phyloP scores from a whole-genome alignment of 1,140 invertebrate genomes.

The Andrena cerasifolii region DNA sequence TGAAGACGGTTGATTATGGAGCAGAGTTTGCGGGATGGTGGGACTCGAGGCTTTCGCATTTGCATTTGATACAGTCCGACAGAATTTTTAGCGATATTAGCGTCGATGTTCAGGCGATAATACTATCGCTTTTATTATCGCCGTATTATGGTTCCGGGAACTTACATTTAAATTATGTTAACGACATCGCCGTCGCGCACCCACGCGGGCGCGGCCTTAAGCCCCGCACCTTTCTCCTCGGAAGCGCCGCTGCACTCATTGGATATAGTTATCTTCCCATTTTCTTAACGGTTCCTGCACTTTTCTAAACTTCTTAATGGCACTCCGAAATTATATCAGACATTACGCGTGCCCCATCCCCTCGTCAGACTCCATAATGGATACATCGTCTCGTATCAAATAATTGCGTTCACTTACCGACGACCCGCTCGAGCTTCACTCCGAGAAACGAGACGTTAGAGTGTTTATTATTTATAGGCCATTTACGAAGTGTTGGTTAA shows the following conservation, averaged over 20 bases:
- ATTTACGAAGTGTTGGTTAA: no score
- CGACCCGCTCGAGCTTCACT: neutral
- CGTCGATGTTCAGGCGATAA: conserved; percentile 27
- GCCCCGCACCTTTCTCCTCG: no score
- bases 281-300: conserved; percentile 39
- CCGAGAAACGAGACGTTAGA: neutral
- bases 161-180: conserved; percentile 39
- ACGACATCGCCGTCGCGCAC: neutral
- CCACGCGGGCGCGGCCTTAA: conserved; percentile 5
- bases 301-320: conserved; percentile 41
- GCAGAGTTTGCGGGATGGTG: no score
- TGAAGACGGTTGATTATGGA: no score
- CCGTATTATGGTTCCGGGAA: conserved; percentile 16
- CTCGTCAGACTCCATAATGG: neutral
- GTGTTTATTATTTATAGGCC: no score
- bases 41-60: neutral
- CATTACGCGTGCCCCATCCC: neutral
- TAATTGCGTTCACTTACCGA: neutral
- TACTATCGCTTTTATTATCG: conserved; percentile 36
- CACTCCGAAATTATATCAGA: conserved; percentile 19
- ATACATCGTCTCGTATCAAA: neutral
- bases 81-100: conserved; percentile 28
- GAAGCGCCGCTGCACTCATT: neutral
- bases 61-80: neutral
- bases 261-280: conserved; percentile 47